These are phyloP conservation scores for Grammomys surdaster DNA, from an alignment of 2,113 vertebrate species.

Conservation along the genomic window DNA sequence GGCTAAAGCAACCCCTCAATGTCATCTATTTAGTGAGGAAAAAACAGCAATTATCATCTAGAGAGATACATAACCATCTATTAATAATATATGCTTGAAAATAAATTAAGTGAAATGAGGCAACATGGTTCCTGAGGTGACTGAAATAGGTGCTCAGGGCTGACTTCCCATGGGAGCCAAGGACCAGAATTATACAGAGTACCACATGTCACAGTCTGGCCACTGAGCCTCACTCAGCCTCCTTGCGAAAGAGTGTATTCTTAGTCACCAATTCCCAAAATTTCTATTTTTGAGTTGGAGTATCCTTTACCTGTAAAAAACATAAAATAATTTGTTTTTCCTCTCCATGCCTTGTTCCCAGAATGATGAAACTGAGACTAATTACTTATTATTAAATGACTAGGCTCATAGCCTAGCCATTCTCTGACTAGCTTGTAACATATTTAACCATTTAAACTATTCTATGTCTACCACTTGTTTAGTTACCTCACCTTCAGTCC, in stretches of 20 bases:
- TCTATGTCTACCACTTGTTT: too few relatives aligned
- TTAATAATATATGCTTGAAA: constrained; percentile 19
- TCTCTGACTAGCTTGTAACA: too few relatives aligned
- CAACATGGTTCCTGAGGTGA: neutral
- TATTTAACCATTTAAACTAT: too few relatives aligned
- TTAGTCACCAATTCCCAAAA: neutral
- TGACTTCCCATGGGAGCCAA: neutral
- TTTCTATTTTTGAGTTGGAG: neutral
- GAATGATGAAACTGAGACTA: too few relatives aligned
- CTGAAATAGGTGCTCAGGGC: neutral
- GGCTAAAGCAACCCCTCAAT: neutral
- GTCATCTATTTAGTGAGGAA: neutral
- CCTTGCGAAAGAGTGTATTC: neutral
- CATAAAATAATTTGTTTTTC: too few relatives aligned
- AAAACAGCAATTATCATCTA: constrained; percentile 11
- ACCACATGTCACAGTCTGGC: neutral
- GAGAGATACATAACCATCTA: constrained; percentile 33
- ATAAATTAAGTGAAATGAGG: constrained; percentile 33
- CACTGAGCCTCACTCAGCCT: neutral
- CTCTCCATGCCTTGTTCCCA: too few relatives aligned
- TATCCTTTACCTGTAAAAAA: neutral
- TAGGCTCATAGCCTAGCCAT: too few relatives aligned
- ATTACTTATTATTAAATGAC: too few relatives aligned
- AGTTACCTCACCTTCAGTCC: too few relatives aligned
- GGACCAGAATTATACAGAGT: neutral